Percentiles rank a stretch among this genome's conserved stretches.
Conservation (phyloP, 2,888 invertebrate species). For the Cephus nigrinus region DNA sequence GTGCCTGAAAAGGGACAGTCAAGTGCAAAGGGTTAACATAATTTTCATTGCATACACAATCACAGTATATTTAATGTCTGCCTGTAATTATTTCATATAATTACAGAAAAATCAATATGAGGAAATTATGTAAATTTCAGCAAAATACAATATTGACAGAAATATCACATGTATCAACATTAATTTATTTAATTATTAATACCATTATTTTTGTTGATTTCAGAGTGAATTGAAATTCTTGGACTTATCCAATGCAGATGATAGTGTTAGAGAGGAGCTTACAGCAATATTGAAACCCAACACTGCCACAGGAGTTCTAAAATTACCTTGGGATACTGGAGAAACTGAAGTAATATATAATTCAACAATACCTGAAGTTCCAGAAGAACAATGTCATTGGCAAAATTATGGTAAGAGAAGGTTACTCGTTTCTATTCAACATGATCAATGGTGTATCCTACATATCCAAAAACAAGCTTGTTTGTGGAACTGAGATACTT, state of each 20-base stretch:
- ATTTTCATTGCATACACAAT: no score
- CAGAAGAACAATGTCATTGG: conserved; percentile 47
- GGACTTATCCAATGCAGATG: conserved; percentile 51
- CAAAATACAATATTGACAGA: not conserved
- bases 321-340: conserved; percentile 54
- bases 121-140: not conserved
- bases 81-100: no score
- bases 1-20: no score
- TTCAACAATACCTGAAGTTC: conserved; percentile 31
- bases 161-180: not conserved
- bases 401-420: conserved; percentile 47
- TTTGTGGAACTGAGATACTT: not conserved
- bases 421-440: not conserved
- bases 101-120: no score
- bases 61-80: no score
- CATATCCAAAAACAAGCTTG: not conserved
- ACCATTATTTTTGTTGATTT: conserved; percentile 21
- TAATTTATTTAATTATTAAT: not conserved
- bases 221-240: conserved; percentile 55
- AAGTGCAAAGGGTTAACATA: no score
- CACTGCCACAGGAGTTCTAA: conserved; percentile 39
- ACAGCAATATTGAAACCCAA: conserved; percentile 47
- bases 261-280: conserved; percentile 45
- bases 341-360: conserved; percentile 41
- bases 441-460: not conserved